phyloP scores from a whole-genome alignment of 1,140 invertebrate species.

The Oscheius sp. region DNA sequence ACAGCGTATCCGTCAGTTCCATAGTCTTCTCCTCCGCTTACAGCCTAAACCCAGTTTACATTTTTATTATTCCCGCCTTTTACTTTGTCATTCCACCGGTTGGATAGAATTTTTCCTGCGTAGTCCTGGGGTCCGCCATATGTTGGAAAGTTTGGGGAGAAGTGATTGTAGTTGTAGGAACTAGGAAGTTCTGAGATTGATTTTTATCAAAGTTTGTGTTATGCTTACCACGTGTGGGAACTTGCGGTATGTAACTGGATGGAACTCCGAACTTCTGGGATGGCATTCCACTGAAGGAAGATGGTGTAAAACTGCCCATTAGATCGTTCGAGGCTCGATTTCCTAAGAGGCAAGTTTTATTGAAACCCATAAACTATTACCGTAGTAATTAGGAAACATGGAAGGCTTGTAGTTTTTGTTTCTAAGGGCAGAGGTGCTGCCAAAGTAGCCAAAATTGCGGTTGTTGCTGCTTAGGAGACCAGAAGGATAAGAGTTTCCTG shows the following conservation, averaged over 20 bases:
- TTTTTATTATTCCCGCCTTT: neutral
- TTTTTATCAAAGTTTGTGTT: neutral
- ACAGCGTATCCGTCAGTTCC: neutral
- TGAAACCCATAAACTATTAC: neutral
- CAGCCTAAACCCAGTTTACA: no score
- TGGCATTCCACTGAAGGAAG: neutral
- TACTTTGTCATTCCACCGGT: neutral
- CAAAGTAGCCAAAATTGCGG: conserved; percentile 15
- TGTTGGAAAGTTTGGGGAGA: neutral
- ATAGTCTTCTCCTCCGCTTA: no score
- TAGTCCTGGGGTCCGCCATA: conserved; percentile 13
- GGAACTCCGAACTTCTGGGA: conserved; percentile 3
- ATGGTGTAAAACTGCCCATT: conserved; percentile 16
- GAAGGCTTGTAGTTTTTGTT: conserved; percentile 3
- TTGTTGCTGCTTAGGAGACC: neutral
- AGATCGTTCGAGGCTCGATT: conserved; percentile 15
- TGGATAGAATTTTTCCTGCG: neutral
- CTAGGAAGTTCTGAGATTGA: no score
- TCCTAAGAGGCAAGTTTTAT: neutral
- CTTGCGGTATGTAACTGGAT: conserved; percentile 3
- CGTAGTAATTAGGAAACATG: conserved; percentile 1
- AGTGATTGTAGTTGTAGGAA: no score
- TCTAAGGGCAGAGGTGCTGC: conserved; percentile 12
- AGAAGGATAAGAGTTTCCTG: no score
- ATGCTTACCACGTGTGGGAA: conserved; percentile 6